phyloP scores from a whole-genome alignment of 2,113 vertebrate species.

The Lucifuga dentata region DNA sequence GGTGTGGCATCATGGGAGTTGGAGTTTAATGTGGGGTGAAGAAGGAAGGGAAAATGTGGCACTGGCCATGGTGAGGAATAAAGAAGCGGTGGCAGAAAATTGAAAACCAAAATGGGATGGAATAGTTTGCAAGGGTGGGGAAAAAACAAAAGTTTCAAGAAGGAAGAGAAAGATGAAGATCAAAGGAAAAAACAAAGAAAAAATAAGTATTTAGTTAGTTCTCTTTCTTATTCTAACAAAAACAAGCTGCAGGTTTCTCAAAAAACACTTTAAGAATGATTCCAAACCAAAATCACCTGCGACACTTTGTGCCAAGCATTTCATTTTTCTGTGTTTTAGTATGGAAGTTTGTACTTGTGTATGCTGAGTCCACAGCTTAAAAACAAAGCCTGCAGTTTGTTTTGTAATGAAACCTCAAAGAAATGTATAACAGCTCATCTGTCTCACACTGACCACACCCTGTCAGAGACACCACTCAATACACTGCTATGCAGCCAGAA shows the following conservation, averaged over 20 bases:
- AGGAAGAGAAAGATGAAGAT: constrained; percentile 28
- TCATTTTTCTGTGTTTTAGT: too few relatives aligned
- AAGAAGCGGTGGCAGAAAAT: constrained; percentile 39
- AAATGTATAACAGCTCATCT: constrained; percentile 13
- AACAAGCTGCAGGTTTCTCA: constrained; percentile 72
- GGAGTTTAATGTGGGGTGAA: constrained; percentile 51
- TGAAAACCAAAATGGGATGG: constrained; percentile 16
- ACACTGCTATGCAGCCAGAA: constrained; percentile 40
- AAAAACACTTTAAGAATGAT: background rate
- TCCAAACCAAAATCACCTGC: background rate
- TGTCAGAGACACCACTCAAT: constrained; percentile 39
- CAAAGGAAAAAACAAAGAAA: constrained; percentile 36
- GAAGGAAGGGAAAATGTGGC: constrained; percentile 35
- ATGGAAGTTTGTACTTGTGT: too few relatives aligned
- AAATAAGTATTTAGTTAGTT: constrained; percentile 58
- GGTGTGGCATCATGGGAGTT: constrained; percentile 66
- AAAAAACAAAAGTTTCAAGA: constrained; percentile 19
- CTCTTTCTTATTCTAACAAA: constrained; percentile 35
- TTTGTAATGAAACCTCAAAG: constrained; percentile 47
- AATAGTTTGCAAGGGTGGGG: constrained; percentile 12
- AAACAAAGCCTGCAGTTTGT: constrained; percentile 55
- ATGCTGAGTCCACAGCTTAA: background rate
- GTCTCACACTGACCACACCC: constrained; percentile 33
- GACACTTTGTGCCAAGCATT: too few relatives aligned
- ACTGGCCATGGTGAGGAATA: constrained; percentile 28